Base-by-base conservation (phyloP, 23 tunicate genomes). In the Aplidium turbinatum region DNA sequence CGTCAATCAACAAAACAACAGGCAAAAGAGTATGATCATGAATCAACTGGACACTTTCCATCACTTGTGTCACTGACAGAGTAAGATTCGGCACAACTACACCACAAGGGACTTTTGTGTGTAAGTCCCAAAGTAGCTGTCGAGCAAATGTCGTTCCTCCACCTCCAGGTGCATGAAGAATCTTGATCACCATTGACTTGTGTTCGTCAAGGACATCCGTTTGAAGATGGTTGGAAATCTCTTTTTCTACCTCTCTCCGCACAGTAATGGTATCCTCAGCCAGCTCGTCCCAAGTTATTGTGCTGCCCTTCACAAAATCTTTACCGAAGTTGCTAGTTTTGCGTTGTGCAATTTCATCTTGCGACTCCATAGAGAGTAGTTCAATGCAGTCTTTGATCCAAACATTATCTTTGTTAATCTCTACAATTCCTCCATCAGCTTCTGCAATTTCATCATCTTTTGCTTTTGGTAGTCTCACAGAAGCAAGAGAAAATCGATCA, bases 81-180 rank as follows among this genome's bases (percentile, higher is more conserved):
- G 38, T 54, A 24, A 35, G n/a, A 29, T 31, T 67, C 0, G 76
- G 65, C 7, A 7, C 34, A 54, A 83, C 68, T 5, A 53, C 82
- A 22, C 76, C 47, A 66, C 89, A 83, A 27, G 89, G 89, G 24
- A 76, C 73, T 16, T 65, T 55, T 19, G 53, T 28, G 4, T 80
- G 68, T 6, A 83, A 55, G 27, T 75, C 65, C 89, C 89, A 83
- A 7, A 83, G 60, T 1, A 83, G 24, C 33, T 68, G 75, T 19
- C 89, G 79, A 66, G 75, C 70, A 54, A 83, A 53, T 23, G 89
- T 83, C 3, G 81, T 75, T 36, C 89, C 89, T 4, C 89, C 89
- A 56, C 89, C 79, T 20, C 89, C 82, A 1, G 89, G 89, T 0
- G 89, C 53, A 52, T 83, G 89, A 18, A 28, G 54, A 36, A 83